Percentiles rank a stretch among this genome's conserved stretches.
Conservation (phyloP, 2,113 vertebrate species). For the Salvelinus sp. region DNA sequence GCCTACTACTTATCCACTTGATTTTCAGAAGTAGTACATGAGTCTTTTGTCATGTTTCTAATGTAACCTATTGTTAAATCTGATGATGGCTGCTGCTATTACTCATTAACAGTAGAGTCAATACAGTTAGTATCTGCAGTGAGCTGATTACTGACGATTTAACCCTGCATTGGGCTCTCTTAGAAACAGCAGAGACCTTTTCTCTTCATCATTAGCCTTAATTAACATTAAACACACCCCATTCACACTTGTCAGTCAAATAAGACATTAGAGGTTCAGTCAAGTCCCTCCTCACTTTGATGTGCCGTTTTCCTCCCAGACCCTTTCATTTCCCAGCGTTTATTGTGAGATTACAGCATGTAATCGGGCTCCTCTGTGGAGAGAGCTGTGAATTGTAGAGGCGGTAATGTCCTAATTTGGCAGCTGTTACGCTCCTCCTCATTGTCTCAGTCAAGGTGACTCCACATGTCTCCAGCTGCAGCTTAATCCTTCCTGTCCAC, state of each 20-base stretch:
- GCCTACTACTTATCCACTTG: neutral
- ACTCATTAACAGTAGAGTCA: slow-evolving; percentile 1
- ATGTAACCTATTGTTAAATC: neutral
- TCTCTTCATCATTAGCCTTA: neutral
- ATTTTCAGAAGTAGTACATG: neutral
- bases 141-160: neutral
- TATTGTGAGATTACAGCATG: slow-evolving; percentile 40
- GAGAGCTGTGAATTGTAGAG: slow-evolving; percentile 35
- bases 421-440: slow-evolving; percentile 38
- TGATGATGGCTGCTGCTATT: neutral
- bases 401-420: slow-evolving; percentile 43
- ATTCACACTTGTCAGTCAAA: neutral
- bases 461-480: slow-evolving; percentile 36
- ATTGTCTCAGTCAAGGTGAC: slow-evolving; percentile 60
- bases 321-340: slow-evolving; percentile 26
- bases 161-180: neutral
- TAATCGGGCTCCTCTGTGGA: slow-evolving; percentile 33
- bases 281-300: neutral
- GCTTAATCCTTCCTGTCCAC: slow-evolving; percentile 47
- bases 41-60: neutral
- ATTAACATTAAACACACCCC: neutral
- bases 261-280: neutral
- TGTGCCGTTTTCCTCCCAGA: neutral
- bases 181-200: neutral
- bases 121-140: neutral